phyloP scores from a whole-genome alignment of 2,113 vertebrate species.

The Cervus canadensis region DNA sequence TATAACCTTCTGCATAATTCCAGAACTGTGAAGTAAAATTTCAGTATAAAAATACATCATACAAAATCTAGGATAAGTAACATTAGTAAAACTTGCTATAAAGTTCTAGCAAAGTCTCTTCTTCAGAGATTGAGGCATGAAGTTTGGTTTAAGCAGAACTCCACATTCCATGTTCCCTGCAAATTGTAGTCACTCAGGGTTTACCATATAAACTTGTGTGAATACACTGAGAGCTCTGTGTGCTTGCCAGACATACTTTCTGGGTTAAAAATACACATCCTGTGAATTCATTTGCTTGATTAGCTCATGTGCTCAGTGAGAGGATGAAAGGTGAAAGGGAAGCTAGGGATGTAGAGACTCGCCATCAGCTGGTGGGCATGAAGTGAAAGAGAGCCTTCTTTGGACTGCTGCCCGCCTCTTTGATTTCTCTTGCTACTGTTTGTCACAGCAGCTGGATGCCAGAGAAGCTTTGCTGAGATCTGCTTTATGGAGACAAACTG shows the following conservation, averaged over 20 bases:
- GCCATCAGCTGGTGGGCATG: background rate
- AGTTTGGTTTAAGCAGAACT: background rate
- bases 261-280: background rate
- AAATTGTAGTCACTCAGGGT: background rate
- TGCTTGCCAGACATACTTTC: background rate
- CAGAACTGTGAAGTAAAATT: conserved; percentile 19
- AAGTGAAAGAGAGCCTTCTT: background rate
- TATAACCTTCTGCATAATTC: conserved; percentile 28
- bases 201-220: background rate
- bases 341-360: background rate
- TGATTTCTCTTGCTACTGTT: background rate
- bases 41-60: conserved; percentile 33
- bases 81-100: conserved; percentile 19
- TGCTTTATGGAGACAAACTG: background rate
- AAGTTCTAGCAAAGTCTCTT: background rate
- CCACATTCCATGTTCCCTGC: background rate
- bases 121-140: background rate
- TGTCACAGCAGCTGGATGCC: background rate
- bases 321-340: background rate
- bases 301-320: background rate
- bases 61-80: conserved; percentile 8
- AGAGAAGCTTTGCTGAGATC: background rate
- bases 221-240: background rate
- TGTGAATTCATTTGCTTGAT: background rate
- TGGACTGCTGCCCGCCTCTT: background rate